These are phyloP conservation scores for Amniataba percoides DNA, from an alignment of 2,797 vertebrate genomes.

Conservation along the genomic window DNA sequence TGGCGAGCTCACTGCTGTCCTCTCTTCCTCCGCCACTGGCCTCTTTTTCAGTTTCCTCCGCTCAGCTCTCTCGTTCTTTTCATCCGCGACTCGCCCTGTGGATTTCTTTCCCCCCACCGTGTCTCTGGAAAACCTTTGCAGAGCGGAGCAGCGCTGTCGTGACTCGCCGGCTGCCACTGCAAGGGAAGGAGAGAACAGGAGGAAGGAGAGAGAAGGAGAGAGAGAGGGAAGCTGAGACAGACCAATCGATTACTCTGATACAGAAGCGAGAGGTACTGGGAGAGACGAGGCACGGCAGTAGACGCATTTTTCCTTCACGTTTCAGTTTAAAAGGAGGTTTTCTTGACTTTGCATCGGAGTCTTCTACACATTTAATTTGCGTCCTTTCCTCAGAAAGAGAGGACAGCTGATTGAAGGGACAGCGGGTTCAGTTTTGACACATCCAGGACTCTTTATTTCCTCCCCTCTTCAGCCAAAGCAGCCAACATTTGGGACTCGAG, in stretches of 20 bases:
- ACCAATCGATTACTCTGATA: constrained; percentile 62
- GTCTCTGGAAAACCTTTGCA: constrained; percentile 46
- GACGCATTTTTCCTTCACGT: constrained; percentile 21
- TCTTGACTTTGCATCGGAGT: constrained; percentile 37
- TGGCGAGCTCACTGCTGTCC: constrained; percentile 68
- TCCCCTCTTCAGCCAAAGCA: background rate
- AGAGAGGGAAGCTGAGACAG: constrained; percentile 55
- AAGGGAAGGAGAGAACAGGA: constrained; percentile 60
- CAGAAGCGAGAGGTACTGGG: constrained; percentile 39
- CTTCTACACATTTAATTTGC: constrained; percentile 33
- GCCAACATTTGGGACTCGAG: constrained; percentile 37
- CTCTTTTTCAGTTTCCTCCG: constrained; percentile 59
- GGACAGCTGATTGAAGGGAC: constrained; percentile 42
- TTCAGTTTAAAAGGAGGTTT: constrained; percentile 34
- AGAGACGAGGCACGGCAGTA: constrained; percentile 31
- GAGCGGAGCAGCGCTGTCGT: constrained; percentile 62
- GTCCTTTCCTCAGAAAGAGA: constrained; percentile 38
- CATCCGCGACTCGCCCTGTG: constrained; percentile 47
- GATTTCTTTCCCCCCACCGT: constrained; percentile 40
- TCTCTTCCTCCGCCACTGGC: constrained; percentile 62
- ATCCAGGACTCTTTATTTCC: constrained; percentile 28
- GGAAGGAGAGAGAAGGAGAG: constrained; percentile 35
- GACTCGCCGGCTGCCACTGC: constrained; percentile 73
- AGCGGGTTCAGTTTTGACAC: constrained; percentile 49
- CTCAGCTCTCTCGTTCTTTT: constrained; percentile 47